Evolutionary conservation across 2,888 invertebrate genomes (phyloP), one percentile per base, ranked within the genome.

Genomic region (Tinea pellionella): DNA sequence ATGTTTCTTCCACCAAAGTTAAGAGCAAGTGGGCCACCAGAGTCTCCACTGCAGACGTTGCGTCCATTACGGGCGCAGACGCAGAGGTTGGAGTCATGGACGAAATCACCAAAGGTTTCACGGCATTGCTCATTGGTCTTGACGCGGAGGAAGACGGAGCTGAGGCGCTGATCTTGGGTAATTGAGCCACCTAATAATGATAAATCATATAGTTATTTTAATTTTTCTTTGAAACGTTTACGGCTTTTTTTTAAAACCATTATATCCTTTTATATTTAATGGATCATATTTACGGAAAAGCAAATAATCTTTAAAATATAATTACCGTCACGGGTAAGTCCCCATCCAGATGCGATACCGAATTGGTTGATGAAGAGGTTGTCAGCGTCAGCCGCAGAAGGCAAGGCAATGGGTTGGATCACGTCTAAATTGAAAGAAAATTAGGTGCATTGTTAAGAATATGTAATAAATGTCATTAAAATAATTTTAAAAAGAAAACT

Each of bases 71-170:
- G 37, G 12, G 37, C 59, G 43, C 57, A 30, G 32, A 32, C 47
- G 63, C 88, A 88, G 11, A 88, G 63, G 24, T 80, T 78, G 0
- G 67, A 68, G 0, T 61, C 62, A 4, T 69, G 66, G n/a, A 88
- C 69, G 8, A 37, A 30, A 3, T 70, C 67, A 0, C 78, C 71
- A 66, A 72, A 88, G 11, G 65, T 64, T 4, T 66, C 30, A 6
- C 68, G 67, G 66, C 88, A 88, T 9, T 65, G 63, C 0, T 62
- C 41, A 64, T 83, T 83, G 18, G 69, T 64, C 42, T 82, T 74
- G n/a, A 84, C 66, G 61, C 64, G 64, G 19, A 71, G 61, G 15
- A 42, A 61, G n/a, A 70, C 69, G 43, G 65, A 61, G 16, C 63
- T 62, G 57, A 65, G 47, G 0, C 6, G 16, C 29, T 59, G 59